These are phyloP conservation scores for Adineta ricciae DNA, from an alignment of 2,888 invertebrate genomes.

Conservation along the genomic window DNA sequence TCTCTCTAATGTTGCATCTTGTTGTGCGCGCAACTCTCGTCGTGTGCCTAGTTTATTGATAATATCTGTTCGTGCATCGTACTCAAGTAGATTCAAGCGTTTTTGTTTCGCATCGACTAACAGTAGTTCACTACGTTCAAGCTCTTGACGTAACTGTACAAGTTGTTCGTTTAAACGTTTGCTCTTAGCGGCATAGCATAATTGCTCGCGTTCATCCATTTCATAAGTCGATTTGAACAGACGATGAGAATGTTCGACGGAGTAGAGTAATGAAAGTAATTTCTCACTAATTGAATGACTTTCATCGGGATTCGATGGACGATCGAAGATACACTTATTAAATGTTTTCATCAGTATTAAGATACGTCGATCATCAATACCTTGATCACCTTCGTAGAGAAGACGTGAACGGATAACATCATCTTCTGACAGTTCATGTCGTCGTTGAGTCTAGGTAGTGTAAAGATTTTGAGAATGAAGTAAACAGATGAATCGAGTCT, in stretches of 20 bases:
- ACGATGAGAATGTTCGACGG: slow-evolving; percentile 6
- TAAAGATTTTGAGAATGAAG: neutral
- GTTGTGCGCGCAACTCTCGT: neutral
- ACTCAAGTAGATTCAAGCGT: neutral
- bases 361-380: slow-evolving; percentile 81
- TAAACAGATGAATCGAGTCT: neutral
- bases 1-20: neutral
- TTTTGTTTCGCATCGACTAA: neutral
- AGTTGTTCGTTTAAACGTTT: neutral
- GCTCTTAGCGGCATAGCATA: neutral
- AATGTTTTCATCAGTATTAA: slow-evolving; percentile 70
- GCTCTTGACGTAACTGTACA: neutral
- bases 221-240: neutral
- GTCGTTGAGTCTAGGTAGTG: neutral
- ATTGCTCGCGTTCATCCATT: slow-evolving; percentile 14
- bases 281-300: neutral
- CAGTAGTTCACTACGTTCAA: neutral
- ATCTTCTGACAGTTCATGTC: slow-evolving; percentile 54
- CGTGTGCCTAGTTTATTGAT: slow-evolving; percentile 13
- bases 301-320: neutral
- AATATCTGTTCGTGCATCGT: neutral
- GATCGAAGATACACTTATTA: slow-evolving; percentile 45
- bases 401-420: slow-evolving; percentile 81
- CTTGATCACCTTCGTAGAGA: slow-evolving; percentile 89
- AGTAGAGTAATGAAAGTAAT: neutral